Evolutionary conservation across 2,797 vertebrate genomes (phyloP).

Genomic region (Cyprinella venusta): DNA sequence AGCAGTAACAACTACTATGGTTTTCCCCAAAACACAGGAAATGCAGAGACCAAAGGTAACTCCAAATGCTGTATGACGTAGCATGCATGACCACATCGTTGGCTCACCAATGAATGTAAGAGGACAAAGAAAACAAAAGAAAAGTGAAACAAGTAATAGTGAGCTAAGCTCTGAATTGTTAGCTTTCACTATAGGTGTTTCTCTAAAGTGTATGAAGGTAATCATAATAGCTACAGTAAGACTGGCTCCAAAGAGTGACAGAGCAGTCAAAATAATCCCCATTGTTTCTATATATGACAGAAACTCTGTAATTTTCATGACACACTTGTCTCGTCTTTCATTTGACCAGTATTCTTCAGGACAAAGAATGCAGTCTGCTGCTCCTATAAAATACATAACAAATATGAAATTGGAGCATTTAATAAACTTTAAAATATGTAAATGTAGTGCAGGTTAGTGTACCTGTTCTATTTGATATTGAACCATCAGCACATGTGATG

Average conservation of each 20-base stretch:
- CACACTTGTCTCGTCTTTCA: conserved; percentile 67
- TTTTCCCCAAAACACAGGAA: conserved; percentile 79
- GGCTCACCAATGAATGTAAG: conserved; percentile 76
- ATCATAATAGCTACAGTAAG: conserved; percentile 66
- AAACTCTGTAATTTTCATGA: conserved; percentile 75
- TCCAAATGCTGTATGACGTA: conserved; percentile 76
- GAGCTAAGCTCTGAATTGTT: conserved; percentile 80
- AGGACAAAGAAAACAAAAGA: conserved; percentile 77
- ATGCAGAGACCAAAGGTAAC: conserved; percentile 79
- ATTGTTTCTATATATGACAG: conserved; percentile 73
- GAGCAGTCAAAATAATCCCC: conserved; percentile 70
- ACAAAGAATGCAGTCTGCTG: conserved; percentile 73
- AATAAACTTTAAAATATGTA: not conserved
- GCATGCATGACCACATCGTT: conserved; percentile 73
- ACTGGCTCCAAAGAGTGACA: conserved; percentile 73
- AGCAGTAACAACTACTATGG: conserved; percentile 76
- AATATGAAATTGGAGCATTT: not conserved
- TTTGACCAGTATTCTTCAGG: conserved; percentile 76
- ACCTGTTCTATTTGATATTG: conserved; percentile 76
- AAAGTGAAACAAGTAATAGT: conserved; percentile 73
- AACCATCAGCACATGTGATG: conserved; percentile 76
- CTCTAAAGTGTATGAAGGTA: conserved; percentile 68
- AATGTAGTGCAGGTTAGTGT: not conserved
- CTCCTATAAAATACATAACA: conserved; percentile 60
- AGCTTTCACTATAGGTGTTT: conserved; percentile 79